A percentile compares a stretch with the other conserved stretches of the same genome.
These are phyloP conservation scores for Meteorus sp. DNA, from an alignment of 1,140 invertebrate species.

Conservation along the genomic window DNA sequence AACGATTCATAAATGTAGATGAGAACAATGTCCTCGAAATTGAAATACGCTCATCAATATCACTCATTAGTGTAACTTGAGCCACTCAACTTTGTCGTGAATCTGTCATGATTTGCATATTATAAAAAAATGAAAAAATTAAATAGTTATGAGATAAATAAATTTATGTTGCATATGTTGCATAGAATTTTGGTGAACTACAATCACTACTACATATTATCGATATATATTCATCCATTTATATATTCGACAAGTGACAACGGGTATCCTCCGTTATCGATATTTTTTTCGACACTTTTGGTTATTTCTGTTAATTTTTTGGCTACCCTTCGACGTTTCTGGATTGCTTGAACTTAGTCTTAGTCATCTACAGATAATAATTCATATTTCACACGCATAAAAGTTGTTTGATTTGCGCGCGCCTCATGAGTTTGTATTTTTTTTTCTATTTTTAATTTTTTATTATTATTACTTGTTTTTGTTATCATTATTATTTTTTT, in stretches of 20 bases:
- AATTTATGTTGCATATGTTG: too few species aligned
- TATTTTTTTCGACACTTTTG: conserved; percentile 8
- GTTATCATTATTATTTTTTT: conserved; percentile 6
- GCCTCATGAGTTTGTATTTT: background rate
- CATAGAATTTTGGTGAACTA: too few species aligned
- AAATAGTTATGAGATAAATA: too few species aligned
- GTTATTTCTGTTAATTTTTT: conserved; percentile 2
- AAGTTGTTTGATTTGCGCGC: background rate
- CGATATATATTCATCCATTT: too few species aligned
- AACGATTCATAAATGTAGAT: background rate
- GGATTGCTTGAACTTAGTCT: conserved; percentile 11
- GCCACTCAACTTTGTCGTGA: background rate
- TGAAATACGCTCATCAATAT: background rate
- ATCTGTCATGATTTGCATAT: too few species aligned
- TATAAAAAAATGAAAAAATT: too few species aligned
- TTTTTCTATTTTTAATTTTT: background rate
- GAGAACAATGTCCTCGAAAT: background rate
- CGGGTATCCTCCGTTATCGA: too few species aligned
- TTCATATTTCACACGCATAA: conserved; percentile 10
- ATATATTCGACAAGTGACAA: too few species aligned
- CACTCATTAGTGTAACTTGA: background rate
- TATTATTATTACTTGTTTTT: too few species aligned
- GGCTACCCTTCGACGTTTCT: background rate
- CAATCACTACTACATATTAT: too few species aligned
- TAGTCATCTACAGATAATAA: conserved; percentile 19